phyloP scores from a whole-genome alignment of 2,797 vertebrate genomes.

The Microctenopoma steveboyesi region DNA sequence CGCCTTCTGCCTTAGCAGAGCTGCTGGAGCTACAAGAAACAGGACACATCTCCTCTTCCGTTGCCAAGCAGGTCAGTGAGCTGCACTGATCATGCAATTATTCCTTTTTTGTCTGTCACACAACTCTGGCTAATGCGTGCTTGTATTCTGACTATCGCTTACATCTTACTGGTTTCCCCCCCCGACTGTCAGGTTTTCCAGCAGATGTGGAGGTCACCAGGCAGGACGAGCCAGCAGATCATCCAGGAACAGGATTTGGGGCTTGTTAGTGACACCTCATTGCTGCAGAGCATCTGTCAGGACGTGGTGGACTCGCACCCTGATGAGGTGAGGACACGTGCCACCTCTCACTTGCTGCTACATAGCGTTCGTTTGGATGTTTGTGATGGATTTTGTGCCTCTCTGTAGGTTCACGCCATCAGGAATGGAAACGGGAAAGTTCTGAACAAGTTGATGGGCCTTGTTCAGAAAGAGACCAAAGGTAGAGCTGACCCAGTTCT shows the following conservation, averaged over 20 bases:
- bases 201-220: slow-evolving; percentile 88
- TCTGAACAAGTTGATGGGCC: slow-evolving; percentile 93
- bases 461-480: slow-evolving; percentile 89
- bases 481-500: slow-evolving; percentile 87
- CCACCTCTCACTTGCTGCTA: background rate
- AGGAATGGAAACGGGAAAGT: slow-evolving; percentile 89
- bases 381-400: background rate
- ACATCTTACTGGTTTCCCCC: background rate
- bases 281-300: slow-evolving; percentile 89
- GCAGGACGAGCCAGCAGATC: slow-evolving; percentile 85
- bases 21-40: slow-evolving; percentile 90
- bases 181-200: slow-evolving; percentile 85
- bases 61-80: slow-evolving; percentile 88
- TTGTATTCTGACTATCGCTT: slow-evolving; percentile 29
- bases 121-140: background rate
- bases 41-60: slow-evolving; percentile 88
- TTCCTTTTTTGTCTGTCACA: slow-evolving; percentile 23
- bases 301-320: slow-evolving; percentile 86
- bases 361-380: fast-evolving
- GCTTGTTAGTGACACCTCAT: slow-evolving; percentile 82
- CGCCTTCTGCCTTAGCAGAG: slow-evolving; percentile 85
- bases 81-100: slow-evolving; percentile 38
- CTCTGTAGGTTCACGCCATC: slow-evolving; percentile 86
- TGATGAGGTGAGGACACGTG: slow-evolving; percentile 83
- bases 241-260: slow-evolving; percentile 88